Base-by-base conservation (phyloP, 2,113 vertebrate species). In the Scomber scombrus region DNA sequence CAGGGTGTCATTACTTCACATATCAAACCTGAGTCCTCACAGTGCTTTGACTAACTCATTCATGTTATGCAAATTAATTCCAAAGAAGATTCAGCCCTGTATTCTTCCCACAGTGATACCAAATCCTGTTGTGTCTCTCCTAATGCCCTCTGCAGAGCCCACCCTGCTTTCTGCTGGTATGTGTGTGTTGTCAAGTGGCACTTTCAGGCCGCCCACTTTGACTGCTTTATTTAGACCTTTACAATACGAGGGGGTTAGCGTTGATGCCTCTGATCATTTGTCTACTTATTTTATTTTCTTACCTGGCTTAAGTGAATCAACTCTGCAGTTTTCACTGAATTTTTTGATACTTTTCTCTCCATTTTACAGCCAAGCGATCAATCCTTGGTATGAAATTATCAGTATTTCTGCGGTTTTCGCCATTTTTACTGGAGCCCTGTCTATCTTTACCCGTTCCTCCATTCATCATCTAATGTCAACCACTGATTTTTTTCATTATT, bases 181-280 rank as follows among this genome's bases (percentile, higher is more conserved):
- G 65, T 78, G 57, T 82, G 55, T 75, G 54, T 52, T 84, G 57
- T 87, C 79, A 84, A 84, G 81, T 87, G 83, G 62, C 78, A 81
- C 79, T 85, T 86, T 68, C 19, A 75, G 71, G 60, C 63, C 6
- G 3, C 63, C 51, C 85, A 82, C 82, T 85, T 75, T 56, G 47
- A 45, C 57, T 65, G 74, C 85, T 91, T 88, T 85, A 87, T 91
- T 85, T 91, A 86, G 86, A 67, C 23, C 79, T 61, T 64, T 50
- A 67, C 66, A 85, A 2, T 19, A 0, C 61, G 64, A 63, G 0
- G 16, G 19, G 18, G 23, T 45, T 67, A 40, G 49, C 29, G 2
- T 31, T 52, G 49, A 52, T 65, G 40, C 57, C 49, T 81, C 65
- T 46, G 46, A 14, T 34, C 21, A n/a, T 85, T 78, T 63, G 19